Evolutionary conservation across 2,888 invertebrate genomes (phyloP), one percentile per base, ranked within the genome.

Genomic region (Lasioglossum lativentre): DNA sequence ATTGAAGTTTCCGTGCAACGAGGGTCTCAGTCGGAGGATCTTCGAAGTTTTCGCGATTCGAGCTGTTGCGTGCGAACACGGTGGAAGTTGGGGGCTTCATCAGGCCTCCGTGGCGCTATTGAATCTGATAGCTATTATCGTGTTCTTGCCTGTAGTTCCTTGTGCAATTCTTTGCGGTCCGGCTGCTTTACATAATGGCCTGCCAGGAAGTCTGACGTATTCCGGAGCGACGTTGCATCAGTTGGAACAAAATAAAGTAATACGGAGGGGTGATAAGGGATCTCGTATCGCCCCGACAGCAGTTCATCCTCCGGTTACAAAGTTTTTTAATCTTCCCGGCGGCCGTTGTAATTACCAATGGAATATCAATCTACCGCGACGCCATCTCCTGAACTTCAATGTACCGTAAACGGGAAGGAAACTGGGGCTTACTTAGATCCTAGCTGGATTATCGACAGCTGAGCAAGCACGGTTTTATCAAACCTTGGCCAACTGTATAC

Each of bases 91-190:
- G 68, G 68, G 68, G 34, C 68, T 68, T 38, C 68, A 72, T 45
- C 45, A 30, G 72, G 45, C 42, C 27, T 45, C 45, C 45, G 72
- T 42, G 72, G 72, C 30, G 30, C 72, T 45, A 72, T 72, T 72
- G 72, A 72, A 72, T 72, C 72, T 72, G 72, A 72, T 72, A 72
- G 72, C 45, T 72, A 72, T 72, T 45, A 72, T 72, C 72, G 72
- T 72, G 72, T 72, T 72, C 45, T 42, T 45, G 72, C 45, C 72
- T 72, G 72, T 72, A 72, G 72, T 72, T 45, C 72, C 72, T 72
- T 72, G 45, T 72, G 72, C 72, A 72, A 72, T 72, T 72, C 72
- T 72, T 72, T 72, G 72, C 72, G 72, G 72, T 72, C 45, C 45
- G 72, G 42, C 72, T 72, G 47, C 45, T 72, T 72, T 45, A 45